Evolutionary conservation across 2,113 vertebrate genomes (phyloP).

Genomic region (Myotis brandtii): DNA sequence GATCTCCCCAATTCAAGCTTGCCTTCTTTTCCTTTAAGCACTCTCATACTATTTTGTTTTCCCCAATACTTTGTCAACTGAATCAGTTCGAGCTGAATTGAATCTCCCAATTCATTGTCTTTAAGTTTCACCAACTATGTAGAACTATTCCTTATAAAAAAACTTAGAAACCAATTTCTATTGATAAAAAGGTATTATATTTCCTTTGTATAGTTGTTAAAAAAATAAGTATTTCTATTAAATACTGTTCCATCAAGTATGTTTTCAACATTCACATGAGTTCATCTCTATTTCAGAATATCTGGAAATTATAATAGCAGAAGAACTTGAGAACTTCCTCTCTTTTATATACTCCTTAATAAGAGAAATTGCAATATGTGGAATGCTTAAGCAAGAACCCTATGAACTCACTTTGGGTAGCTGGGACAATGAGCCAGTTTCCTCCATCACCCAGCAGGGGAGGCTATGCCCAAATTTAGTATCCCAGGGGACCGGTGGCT

Average conservation of each 20-base stretch:
- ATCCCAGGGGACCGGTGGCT: neutral
- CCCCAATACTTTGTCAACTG: neutral
- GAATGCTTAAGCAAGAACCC: neutral
- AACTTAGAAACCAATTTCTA: constrained; percentile 6
- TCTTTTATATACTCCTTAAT: neutral
- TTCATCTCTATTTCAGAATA: neutral
- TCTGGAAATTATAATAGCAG: neutral
- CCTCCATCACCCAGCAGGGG: neutral
- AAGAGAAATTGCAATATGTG: neutral
- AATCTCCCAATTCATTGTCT: neutral
- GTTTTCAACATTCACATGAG: neutral
- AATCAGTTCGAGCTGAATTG: neutral
- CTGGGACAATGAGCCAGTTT: neutral
- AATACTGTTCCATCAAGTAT: neutral
- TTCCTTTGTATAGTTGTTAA: neutral
- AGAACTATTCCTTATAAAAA: constrained; percentile 33
- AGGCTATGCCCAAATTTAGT: neutral
- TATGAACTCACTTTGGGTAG: neutral
- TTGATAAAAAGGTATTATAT: neutral
- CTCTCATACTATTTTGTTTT: neutral
- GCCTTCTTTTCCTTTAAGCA: neutral
- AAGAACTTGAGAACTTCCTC: neutral
- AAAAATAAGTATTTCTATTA: constrained; percentile 7
- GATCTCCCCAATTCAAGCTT: neutral
- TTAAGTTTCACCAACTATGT: constrained; percentile 17